Conservation (phyloP, 1,140 invertebrate species). For the Heterodera schachtii region DNA sequence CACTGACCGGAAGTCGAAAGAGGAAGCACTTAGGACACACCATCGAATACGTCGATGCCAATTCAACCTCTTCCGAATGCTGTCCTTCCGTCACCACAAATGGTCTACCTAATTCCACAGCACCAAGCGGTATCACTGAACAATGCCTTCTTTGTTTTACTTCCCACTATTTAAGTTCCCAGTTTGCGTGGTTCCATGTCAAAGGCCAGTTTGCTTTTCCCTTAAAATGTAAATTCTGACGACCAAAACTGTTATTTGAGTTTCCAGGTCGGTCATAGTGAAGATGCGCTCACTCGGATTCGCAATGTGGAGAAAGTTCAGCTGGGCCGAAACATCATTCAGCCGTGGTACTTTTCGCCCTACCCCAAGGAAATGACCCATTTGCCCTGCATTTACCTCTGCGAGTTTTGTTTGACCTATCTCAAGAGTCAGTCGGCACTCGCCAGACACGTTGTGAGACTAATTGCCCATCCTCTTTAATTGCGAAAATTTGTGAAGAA, state of each 20-base stretch:
- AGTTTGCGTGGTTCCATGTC: slow-evolving; percentile 56
- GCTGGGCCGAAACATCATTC: slow-evolving; percentile 50
- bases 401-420: slow-evolving; percentile 96
- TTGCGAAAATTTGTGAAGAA: slow-evolving; percentile 51
- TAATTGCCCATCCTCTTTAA: background rate
- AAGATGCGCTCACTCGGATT: slow-evolving; percentile 56
- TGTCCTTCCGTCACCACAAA: slow-evolving; percentile 1
- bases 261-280: slow-evolving; percentile 46
- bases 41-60: slow-evolving; percentile 36
- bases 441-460: slow-evolving; percentile 78
- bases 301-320: slow-evolving; percentile 53
- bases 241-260: background rate
- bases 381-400: slow-evolving; percentile 90
- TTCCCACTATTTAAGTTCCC: slow-evolving; percentile 36
- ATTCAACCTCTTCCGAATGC: slow-evolving; percentile 16
- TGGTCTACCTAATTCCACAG: background rate
- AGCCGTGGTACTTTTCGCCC: slow-evolving; percentile 65
- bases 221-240: too few relatives aligned
- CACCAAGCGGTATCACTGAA: background rate
- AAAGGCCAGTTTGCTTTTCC: background rate
- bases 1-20: slow-evolving; percentile 37
- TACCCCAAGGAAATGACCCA: slow-evolving; percentile 76
- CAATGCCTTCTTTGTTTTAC: background rate
- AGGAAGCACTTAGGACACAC: slow-evolving; percentile 17
- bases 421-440: slow-evolving; percentile 89